phyloP scores from a whole-genome alignment of 2,888 invertebrate genomes.

The Limnephilus auricula region DNA sequence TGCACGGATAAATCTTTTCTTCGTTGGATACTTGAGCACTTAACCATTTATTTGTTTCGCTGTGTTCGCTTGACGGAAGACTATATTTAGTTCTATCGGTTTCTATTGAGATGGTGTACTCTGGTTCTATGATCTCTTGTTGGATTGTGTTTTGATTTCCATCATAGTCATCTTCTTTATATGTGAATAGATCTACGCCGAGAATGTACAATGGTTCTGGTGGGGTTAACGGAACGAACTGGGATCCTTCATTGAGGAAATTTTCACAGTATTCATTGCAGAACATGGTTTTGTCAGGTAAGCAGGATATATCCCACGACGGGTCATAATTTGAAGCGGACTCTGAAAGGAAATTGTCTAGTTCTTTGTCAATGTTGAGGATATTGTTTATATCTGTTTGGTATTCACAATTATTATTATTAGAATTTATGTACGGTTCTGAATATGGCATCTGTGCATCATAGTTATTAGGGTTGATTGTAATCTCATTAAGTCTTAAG shows the following conservation, averaged over 20 bases:
- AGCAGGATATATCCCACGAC: conserved; percentile 69
- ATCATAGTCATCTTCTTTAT: conserved; percentile 44
- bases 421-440: conserved; percentile 18
- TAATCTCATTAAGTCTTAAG: conserved; percentile 60
- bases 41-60: background rate
- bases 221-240: conserved; percentile 68
- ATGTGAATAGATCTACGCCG: conserved; percentile 63
- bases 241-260: conserved; percentile 67
- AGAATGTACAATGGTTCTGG: conserved; percentile 63
- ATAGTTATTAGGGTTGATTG: conserved; percentile 58
- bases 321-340: conserved; percentile 40
- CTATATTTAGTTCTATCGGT: conserved; percentile 19
- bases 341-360: conserved; percentile 62
- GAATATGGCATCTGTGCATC: conserved; percentile 27
- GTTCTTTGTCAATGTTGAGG: conserved; percentile 59
- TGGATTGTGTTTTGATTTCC: background rate
- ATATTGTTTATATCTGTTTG: conserved; percentile 46
- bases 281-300: conserved; percentile 78
- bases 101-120: conserved; percentile 58
- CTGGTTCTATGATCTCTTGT: conserved; percentile 11
- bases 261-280: conserved; percentile 77
- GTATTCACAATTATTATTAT: conserved; percentile 12
- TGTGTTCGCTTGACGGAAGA: conserved; percentile 28
- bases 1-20: conserved; percentile 82
- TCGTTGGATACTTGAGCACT: conserved; percentile 69